Evolutionary conservation across 2,797 vertebrate species (phyloP).

Genomic region (Liparis tanakae): DNA sequence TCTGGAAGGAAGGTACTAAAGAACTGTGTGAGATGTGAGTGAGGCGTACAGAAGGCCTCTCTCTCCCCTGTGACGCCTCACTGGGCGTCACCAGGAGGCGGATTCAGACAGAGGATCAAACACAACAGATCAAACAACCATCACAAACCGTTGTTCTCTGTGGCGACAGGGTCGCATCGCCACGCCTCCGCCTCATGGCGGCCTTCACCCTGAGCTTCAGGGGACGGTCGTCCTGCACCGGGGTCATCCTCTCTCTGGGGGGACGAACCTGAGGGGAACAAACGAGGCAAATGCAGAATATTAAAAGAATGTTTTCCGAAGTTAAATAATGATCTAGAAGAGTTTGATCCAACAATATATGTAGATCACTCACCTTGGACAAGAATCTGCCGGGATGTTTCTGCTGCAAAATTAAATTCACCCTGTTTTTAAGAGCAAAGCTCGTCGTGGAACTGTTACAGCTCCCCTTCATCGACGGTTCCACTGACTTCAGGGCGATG

Average conservation of each 20-base stretch:
- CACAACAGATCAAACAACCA: neutral
- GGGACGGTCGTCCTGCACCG: constrained; percentile 55
- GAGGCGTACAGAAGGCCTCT: too few species aligned
- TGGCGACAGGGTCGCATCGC: neutral
- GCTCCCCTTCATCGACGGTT: neutral
- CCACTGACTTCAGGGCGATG: constrained; percentile 43
- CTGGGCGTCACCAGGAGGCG: too few species aligned
- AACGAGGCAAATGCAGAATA: neutral
- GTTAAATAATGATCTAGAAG: neutral
- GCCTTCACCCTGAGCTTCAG: constrained; percentile 65
- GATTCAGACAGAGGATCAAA: neutral
- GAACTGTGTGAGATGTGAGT: too few species aligned
- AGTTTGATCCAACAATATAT: neutral
- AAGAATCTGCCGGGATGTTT: constrained; percentile 14
- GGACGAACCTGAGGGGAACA: constrained; percentile 12
- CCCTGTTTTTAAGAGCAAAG: constrained; percentile 57
- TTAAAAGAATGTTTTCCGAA: neutral
- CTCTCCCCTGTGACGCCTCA: neutral
- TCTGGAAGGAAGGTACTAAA: neutral
- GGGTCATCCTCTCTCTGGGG: neutral
- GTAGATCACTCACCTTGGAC: constrained; percentile 46
- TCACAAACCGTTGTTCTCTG: constrained; percentile 48
- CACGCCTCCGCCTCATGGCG: constrained; percentile 42
- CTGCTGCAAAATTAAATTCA: constrained; percentile 60
- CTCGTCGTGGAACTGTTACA: neutral